Conservation (phyloP, 2,113 vertebrate genomes). For the Phainopepla nitens region DNA sequence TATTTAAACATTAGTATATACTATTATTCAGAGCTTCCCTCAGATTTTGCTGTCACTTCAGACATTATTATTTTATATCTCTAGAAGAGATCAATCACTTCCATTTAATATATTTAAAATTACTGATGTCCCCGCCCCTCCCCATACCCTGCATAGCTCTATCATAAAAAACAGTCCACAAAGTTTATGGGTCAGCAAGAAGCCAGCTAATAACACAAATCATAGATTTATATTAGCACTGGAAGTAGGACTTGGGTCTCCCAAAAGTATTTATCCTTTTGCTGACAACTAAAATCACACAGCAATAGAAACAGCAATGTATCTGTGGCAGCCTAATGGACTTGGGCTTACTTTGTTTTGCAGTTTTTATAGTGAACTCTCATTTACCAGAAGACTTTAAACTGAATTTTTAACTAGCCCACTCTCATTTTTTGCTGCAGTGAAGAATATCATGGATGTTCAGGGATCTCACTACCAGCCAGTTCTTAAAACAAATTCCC, state of each 20-base stretch:
- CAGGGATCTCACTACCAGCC: neutral
- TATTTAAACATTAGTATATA: slow-evolving; percentile 8
- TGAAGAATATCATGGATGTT: neutral
- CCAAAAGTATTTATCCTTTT: neutral
- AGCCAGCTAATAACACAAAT: neutral
- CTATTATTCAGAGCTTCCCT: slow-evolving; percentile 19
- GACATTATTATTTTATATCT: slow-evolving; percentile 19
- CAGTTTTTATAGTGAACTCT: neutral
- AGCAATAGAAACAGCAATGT: neutral
- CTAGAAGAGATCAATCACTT: neutral
- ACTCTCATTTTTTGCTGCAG: neutral
- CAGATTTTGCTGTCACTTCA: slow-evolving; percentile 12
- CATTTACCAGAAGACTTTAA: neutral
- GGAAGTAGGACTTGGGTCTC: neutral
- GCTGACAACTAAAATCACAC: neutral
- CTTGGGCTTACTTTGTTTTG: neutral
- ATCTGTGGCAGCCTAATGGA: neutral
- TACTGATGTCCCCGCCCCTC: neutral
- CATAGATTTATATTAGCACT: neutral
- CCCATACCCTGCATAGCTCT: neutral
- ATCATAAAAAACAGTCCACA: neutral
- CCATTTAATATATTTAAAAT: neutral
- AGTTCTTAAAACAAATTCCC: neutral
- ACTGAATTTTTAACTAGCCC: neutral
- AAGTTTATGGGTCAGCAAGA: neutral